phyloP scores from a whole-genome alignment of 2,888 invertebrate species.

The Tromatobia lineatoria region DNA sequence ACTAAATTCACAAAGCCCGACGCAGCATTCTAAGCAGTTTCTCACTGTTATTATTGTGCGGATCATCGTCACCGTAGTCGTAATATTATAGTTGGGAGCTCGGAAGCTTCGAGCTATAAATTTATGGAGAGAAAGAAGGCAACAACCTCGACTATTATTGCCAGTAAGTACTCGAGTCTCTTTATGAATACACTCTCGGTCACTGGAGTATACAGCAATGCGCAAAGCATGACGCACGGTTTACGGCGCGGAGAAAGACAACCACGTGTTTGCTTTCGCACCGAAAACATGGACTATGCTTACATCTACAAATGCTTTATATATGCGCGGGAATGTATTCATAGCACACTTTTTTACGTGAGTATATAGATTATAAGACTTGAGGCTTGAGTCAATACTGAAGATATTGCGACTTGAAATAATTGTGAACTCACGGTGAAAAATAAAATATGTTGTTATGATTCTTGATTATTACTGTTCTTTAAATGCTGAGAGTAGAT shows the following conservation, averaged over 20 bases:
- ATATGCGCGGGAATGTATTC: not conserved
- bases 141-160: not conserved
- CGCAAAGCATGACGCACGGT: conserved; percentile 41
- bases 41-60: not conserved
- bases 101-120: not conserved
- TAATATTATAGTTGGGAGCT: not conserved
- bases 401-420: not conserved
- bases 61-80: not conserved
- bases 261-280: conserved; percentile 38
- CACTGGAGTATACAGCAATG: not conserved
- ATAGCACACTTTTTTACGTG: not conserved
- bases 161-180: not conserved
- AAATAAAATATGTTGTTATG: too few species aligned
- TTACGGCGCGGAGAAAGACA: not conserved
- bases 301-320: not conserved
- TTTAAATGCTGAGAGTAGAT: too few species aligned
- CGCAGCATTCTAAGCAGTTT: too few species aligned
- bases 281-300: conserved; percentile 33
- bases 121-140: conserved; percentile 9
- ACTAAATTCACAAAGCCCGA: too few species aligned
- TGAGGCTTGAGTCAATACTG: not conserved
- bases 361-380: not conserved
- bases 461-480: too few species aligned
- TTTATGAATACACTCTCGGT: not conserved
- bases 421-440: not conserved